phyloP scores from a whole-genome alignment of 2,888 invertebrate genomes.

The Tipula helvola region DNA sequence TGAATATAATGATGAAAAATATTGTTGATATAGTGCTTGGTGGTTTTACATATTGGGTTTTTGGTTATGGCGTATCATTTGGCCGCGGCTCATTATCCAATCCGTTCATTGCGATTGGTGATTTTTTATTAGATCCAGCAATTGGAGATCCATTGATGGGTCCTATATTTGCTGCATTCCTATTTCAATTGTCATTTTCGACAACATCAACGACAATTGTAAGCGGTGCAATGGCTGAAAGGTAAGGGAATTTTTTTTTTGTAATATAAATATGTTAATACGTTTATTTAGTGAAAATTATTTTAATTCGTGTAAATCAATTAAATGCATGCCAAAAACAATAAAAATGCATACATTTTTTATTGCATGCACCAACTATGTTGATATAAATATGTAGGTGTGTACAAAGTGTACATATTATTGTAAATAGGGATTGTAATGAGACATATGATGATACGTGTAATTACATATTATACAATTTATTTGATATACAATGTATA shows the following conservation, averaged over 20 bases:
- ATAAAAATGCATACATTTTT: too few relatives aligned
- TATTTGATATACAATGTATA: too few relatives aligned
- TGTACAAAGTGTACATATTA: too few relatives aligned
- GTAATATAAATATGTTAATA: neutral
- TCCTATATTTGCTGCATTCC: conserved; percentile 71
- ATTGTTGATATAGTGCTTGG: conserved; percentile 86
- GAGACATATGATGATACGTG: too few relatives aligned
- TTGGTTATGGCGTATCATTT: conserved; percentile 86
- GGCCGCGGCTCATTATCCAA: conserved; percentile 61
- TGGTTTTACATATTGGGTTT: conserved; percentile 82
- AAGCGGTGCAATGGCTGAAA: conserved; percentile 89
- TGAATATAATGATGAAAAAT: conserved; percentile 97
- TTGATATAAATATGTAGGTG: too few relatives aligned
- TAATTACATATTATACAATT: too few relatives aligned
- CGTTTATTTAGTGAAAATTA: too few relatives aligned
- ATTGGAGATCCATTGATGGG: conserved; percentile 69
- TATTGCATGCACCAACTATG: too few relatives aligned
- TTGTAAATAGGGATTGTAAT: too few relatives aligned
- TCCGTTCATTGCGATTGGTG: conserved; percentile 71
- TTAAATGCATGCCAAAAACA: too few relatives aligned
- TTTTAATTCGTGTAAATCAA: too few relatives aligned
- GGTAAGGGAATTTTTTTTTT: conserved; percentile 38
- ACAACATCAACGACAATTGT: conserved; percentile 81
- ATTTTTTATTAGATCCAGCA: conserved; percentile 67
- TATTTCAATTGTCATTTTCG: conserved; percentile 83